Evolutionary conservation across 2,888 invertebrate genomes (phyloP).

Genomic region (Halictus ligatus): DNA sequence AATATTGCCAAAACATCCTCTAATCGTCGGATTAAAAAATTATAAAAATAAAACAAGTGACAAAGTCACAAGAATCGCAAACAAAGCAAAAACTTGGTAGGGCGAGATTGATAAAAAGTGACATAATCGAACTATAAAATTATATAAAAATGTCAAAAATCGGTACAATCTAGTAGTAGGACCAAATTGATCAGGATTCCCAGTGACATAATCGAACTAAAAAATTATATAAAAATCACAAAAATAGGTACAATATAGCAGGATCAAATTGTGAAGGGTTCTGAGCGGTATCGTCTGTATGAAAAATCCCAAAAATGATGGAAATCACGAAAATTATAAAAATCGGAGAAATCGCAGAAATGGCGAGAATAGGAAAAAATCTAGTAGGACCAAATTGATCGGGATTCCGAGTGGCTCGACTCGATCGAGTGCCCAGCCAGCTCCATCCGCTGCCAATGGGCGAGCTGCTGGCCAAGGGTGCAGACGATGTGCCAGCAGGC

Average conservation of each 20-base stretch:
- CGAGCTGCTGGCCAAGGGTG: conserved; percentile 31
- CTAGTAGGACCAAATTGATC: not conserved
- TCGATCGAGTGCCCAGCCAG: conserved; percentile 6
- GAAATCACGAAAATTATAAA: not conserved
- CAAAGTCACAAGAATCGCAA: too few species aligned
- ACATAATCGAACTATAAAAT: too few species aligned
- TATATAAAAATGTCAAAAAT: too few species aligned
- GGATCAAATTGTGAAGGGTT: not conserved
- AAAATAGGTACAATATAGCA: not conserved
- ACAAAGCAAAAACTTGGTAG: too few species aligned
- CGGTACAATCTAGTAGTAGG: too few species aligned
- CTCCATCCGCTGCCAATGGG: conserved; percentile 25
- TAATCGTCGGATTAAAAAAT: too few species aligned
- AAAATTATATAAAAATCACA: not conserved
- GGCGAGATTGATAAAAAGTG: too few species aligned
- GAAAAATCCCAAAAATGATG: not conserved
- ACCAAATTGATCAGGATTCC: too few species aligned
- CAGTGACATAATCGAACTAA: too few species aligned
- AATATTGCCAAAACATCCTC: too few species aligned
- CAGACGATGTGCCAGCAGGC: conserved; percentile 43
- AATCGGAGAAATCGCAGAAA: not conserved
- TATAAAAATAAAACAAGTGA: too few species aligned
- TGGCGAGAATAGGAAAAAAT: not conserved
- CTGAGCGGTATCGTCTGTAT: not conserved
- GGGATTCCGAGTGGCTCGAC: conserved; percentile 7